phyloP scores from a whole-genome alignment of 2,113 vertebrate genomes.

The Melanotaenia duboulayi region DNA sequence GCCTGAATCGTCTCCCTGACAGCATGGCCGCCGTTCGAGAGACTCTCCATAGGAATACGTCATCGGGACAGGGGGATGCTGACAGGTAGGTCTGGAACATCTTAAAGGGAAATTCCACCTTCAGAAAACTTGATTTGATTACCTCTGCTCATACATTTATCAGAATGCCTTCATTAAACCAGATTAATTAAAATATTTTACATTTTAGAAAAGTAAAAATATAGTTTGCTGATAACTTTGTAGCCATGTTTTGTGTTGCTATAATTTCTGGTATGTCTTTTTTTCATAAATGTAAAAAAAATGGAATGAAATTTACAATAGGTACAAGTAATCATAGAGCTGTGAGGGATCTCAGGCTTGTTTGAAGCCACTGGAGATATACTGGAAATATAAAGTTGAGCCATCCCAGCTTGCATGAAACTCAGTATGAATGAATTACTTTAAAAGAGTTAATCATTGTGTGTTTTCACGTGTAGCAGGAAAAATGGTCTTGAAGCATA shows the following conservation, averaged over 20 bases:
- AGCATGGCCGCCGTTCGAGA: constrained; percentile 94
- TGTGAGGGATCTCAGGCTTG: not conserved
- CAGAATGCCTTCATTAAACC: not conserved
- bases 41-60: constrained; percentile 88
- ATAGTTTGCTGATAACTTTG: not conserved
- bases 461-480: not conserved
- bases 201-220: not conserved
- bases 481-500: not conserved
- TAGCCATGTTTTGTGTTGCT: not conserved
- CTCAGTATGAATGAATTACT: not conserved
- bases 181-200: not conserved
- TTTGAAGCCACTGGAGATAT: not conserved
- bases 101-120: not conserved
- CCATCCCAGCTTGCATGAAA: not conserved
- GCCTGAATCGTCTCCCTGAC: constrained; percentile 93
- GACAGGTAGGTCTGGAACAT: constrained; percentile 87
- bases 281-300: constrained; percentile 4
- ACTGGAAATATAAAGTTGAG: too few species aligned
- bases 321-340: not conserved
- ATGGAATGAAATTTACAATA: not conserved
- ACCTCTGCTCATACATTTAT: not conserved
- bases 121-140: not conserved
- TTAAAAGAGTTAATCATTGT: not conserved
- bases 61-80: constrained; percentile 92
- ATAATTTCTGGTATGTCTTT: not conserved